Base-by-base conservation (phyloP, 1,140 invertebrate species). In the Caenorhabditis elegans region DNA sequence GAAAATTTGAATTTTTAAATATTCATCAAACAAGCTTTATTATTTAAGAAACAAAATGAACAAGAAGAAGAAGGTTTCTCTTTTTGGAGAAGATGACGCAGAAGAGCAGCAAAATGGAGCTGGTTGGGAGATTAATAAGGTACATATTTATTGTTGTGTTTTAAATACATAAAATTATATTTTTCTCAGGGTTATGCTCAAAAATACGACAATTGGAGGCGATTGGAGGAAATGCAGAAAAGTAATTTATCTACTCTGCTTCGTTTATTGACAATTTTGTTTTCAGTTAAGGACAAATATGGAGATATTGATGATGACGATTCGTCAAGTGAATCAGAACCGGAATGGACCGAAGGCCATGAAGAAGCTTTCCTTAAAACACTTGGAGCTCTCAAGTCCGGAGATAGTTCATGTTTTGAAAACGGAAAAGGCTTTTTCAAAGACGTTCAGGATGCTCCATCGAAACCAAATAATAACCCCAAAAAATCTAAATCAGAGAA, bases 341-440 rank as follows among this genome's bases (percentile, higher is more conserved):
- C 83, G 15, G 90, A 89, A 78, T 87, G 91, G 83, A 90, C 90
- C 80, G 90, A 92, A 84, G 92, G 93, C 84, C 91, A 95, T 48
- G 95, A 97, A 87, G 93, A 94, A 87, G 93, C 94, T 76, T 97
- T 97, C 90, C 93, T 95, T 5, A 94, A 94, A 91, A 94, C 95
- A 0, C 90, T 96, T 0, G 92, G 95, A 1, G 93, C 92, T 79
- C 90, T 98, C 6, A 97, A 96, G 89, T 36, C 60, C 34, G 60
- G 60, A 10, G 60, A 70, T 39, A 17, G 34, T 0, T 39, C 31
- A 0, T 31, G 34, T 70, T 70, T 70, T 43, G 94, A 93, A 36
- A 95, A 94, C 90, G 94, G 97, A 92, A 94, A 95, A 0, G 92
- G 92, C 85, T 96, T 96, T 84, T 97, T 97, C 91, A 92, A 78